Percentiles rank a stretch among this genome's conserved stretches.
phyloP scores from a whole-genome alignment of 2,797 vertebrate species.

The Lithobates sylvaticus region DNA sequence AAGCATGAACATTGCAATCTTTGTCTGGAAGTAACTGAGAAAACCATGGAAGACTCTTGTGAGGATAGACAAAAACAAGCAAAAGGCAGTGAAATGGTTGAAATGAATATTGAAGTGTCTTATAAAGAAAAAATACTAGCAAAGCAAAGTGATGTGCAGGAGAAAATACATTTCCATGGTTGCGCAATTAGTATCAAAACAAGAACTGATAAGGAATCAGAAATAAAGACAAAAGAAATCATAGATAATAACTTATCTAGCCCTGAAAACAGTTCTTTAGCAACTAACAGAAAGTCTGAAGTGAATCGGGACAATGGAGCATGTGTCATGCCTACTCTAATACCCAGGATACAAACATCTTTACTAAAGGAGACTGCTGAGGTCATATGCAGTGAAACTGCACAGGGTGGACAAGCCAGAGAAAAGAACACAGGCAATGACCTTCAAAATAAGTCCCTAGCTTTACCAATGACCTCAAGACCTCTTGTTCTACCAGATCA shows the following conservation, averaged over 20 bases:
- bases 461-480: conserved; percentile 14
- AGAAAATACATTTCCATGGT: not conserved
- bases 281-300: not conserved
- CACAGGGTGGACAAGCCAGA: conserved; percentile 20
- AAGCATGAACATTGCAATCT: conserved; percentile 41
- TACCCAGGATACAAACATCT: not conserved
- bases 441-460: conserved; percentile 20
- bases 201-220: not conserved
- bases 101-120: not conserved
- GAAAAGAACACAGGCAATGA: conserved; percentile 28
- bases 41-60: conserved; percentile 35
- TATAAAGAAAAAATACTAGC: not conserved
- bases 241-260: not conserved
- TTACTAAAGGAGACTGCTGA: not conserved
- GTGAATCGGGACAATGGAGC: not conserved
- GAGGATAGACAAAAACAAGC: conserved; percentile 46
- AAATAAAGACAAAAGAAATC: not conserved
- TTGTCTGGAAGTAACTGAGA: conserved; percentile 6
- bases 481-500: conserved; percentile 67
- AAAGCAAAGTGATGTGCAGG: not conserved
- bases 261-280: not conserved
- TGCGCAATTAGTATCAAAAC: not conserved
- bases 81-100: conserved; percentile 22
- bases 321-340: not conserved
- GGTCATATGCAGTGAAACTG: not conserved